Base-by-base conservation (phyloP, 2,888 invertebrate genomes). In the Dicroscelio sp. region DNA sequence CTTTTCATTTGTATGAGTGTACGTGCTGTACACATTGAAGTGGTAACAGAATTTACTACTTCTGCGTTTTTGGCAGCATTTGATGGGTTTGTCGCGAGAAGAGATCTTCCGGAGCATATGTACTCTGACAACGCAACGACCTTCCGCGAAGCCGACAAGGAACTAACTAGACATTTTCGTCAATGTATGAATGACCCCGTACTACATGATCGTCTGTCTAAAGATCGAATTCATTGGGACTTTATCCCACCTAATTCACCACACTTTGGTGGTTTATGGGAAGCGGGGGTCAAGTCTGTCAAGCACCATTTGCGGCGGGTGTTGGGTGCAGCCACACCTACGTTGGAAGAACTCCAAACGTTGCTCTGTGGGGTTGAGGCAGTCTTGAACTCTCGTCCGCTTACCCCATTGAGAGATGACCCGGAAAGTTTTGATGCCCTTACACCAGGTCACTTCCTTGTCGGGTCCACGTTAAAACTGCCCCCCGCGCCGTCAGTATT, bases 371-470 rank as follows among this genome's bases (percentile, higher is more conserved):
- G 88, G 31, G 86, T 91, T 20, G 91, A 92, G 76, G 88, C 91
- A 8, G 73, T 80, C 2, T 35, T 91, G 1, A 93, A 93, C 60
- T 92, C 91, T 0, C 65, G 92, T 5, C 93, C 91, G 1, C 25
- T 93, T 2, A 30, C 48, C 0, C 86, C 86, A 2, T 52, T 88
- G 1, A 60, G 69, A 20, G 82, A 84, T 12, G 93, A 93, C 38
- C 76, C 89, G 2, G 79, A 88, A 1, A 67, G 65, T 52, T 82
- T 82, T 48, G 84, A 93, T 31, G 69, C 90, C n/a, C 84, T 94
- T 1, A 94, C 93, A 0, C 94, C 94, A 0, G 93, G 92, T 14
- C 93, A 94, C 79, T 93, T 93, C 65, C 82, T 93, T 25, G 87
- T 93, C 12, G 93, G 94, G 12, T 60, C 86, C 12, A 80, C 93